These are phyloP conservation scores for Epirrhoe alternata DNA, from an alignment of 2,888 invertebrate species.

Conservation along the genomic window DNA sequence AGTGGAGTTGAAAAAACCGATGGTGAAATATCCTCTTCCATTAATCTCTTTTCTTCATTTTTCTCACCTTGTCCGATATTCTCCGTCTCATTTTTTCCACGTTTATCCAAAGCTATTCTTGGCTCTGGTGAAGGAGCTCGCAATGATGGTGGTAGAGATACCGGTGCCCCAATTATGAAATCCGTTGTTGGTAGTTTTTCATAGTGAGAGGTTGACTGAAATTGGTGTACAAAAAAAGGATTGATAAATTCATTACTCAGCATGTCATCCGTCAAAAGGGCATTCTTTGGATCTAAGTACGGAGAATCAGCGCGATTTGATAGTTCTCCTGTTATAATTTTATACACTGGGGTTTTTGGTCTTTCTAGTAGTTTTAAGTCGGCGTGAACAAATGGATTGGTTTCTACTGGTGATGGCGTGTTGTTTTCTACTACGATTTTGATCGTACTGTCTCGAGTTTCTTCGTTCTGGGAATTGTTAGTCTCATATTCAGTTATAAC, in stretches of 20 bases:
- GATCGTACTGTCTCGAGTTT: slow-evolving; percentile 59
- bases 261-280: slow-evolving; percentile 53
- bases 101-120: slow-evolving; percentile 51
- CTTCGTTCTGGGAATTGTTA: slow-evolving; percentile 73
- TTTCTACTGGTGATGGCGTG: slow-evolving; percentile 48
- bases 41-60: slow-evolving; percentile 27
- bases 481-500: slow-evolving; percentile 73
- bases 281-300: slow-evolving; percentile 57
- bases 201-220: slow-evolving; percentile 49
- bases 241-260: slow-evolving; percentile 69
- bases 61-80: slow-evolving; percentile 36
- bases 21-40: slow-evolving; percentile 43
- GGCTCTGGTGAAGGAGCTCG: slow-evolving; percentile 67
- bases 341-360: slow-evolving; percentile 76
- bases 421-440: slow-evolving; percentile 62
- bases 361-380: slow-evolving; percentile 57
- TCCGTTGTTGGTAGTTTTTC: slow-evolving; percentile 64
- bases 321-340: slow-evolving; percentile 69
- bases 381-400: slow-evolving; percentile 63
- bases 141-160: slow-evolving; percentile 73
- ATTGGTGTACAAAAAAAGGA: slow-evolving; percentile 70
- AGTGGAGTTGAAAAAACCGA: slow-evolving; percentile 53
- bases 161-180: slow-evolving; percentile 83
- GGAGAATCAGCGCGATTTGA: slow-evolving; percentile 60
- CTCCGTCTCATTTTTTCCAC: slow-evolving; percentile 51